A percentile compares a stretch with the other conserved stretches of the same genome.
phyloP scores from a whole-genome alignment of 1,140 invertebrate species.

The Eciton burchellii region DNA sequence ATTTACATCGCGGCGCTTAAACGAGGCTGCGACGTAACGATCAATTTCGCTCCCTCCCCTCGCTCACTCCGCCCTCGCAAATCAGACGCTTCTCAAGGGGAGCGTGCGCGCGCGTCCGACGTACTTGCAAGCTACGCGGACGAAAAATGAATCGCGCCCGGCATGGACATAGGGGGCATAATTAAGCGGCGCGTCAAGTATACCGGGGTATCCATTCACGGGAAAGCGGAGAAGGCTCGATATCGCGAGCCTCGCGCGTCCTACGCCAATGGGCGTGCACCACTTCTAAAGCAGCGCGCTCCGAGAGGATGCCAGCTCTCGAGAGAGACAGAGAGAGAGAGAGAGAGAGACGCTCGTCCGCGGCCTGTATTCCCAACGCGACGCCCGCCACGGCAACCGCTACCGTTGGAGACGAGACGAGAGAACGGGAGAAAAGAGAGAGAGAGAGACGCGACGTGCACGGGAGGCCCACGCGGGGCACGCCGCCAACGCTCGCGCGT shows the following conservation, averaged over 20 bases:
- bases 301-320: constrained; percentile 18
- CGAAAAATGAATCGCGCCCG: constrained; percentile 42
- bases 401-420: constrained; percentile 56
- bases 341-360: constrained; percentile 20
- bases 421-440: neutral
- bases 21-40: constrained; percentile 48
- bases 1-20: constrained; percentile 48
- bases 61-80: constrained; percentile 30
- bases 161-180: constrained; percentile 40
- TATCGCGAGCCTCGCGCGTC: neutral
- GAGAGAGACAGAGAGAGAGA: too few relatives aligned
- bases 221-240: neutral
- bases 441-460: neutral
- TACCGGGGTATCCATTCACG: constrained; percentile 28
- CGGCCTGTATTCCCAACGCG: constrained; percentile 53
- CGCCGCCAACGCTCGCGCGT: constrained; percentile 64
- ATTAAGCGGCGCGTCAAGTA: constrained; percentile 50
- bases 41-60: constrained; percentile 43
- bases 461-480: constrained; percentile 59
- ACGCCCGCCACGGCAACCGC: constrained; percentile 26
- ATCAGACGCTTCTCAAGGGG: constrained; percentile 31
- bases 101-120: neutral
- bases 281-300: constrained; percentile 47
- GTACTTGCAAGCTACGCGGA: constrained; percentile 16
- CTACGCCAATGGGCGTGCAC: constrained; percentile 60